A percentile compares a stretch with the other conserved stretches of the same genome.
Evolutionary conservation across 2,113 vertebrate species (phyloP).

Genomic region (Dicrurus megarhynchus): DNA sequence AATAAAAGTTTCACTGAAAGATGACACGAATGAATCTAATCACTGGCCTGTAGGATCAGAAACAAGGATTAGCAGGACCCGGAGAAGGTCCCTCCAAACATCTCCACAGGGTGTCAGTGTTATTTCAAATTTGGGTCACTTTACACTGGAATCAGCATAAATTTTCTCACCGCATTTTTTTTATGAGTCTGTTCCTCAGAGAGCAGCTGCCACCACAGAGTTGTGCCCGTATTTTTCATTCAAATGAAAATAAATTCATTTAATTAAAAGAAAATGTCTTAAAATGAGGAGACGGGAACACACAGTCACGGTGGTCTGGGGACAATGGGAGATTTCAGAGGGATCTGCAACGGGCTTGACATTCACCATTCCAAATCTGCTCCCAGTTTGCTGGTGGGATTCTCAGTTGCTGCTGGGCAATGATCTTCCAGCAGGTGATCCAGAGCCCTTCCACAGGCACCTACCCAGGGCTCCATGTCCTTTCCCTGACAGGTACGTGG

Average conservation of each 20-base stretch:
- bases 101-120: slow-evolving; percentile 74
- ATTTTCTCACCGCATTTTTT: not conserved
- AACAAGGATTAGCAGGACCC: not conserved
- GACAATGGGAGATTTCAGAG: not conserved
- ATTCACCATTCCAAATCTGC: not conserved
- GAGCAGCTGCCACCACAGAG: not conserved
- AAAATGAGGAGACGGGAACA: not conserved
- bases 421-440: not conserved
- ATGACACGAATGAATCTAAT: not conserved
- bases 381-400: not conserved
- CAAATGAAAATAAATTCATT: not conserved
- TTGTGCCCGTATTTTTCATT: not conserved
- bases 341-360: not conserved
- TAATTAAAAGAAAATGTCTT: not conserved
- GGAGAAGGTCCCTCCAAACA: not conserved
- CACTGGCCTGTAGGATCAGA: not conserved
- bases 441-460: not conserved
- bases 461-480: not conserved
- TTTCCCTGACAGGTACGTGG: not conserved
- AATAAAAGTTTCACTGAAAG: not conserved
- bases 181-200: not conserved
- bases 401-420: not conserved
- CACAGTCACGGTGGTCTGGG: not conserved
- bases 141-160: not conserved
- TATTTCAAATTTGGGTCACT: slow-evolving; percentile 42